phyloP scores from a whole-genome alignment of 2,797 vertebrate genomes.

The Bradypodion ventrale region DNA sequence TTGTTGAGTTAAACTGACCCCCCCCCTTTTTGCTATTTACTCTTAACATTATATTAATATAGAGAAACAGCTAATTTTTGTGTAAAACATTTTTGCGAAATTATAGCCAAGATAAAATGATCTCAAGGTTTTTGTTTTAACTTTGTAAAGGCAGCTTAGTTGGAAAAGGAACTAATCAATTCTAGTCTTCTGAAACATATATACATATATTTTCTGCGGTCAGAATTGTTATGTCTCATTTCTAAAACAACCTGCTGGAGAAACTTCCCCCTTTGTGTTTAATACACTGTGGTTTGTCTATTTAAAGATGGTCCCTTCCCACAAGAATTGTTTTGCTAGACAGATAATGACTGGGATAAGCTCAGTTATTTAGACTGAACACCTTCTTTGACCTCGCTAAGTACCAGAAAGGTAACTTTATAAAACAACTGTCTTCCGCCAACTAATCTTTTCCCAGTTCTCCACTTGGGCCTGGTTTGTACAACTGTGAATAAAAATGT shows the following conservation, averaged over 20 bases:
- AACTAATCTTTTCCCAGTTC: not conserved
- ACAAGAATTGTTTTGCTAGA: constrained; percentile 54
- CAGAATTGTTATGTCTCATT: constrained; percentile 47
- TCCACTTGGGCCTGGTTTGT: not conserved
- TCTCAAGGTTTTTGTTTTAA: not conserved
- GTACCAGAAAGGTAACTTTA: constrained; percentile 41
- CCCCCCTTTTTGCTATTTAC: too few relatives aligned
- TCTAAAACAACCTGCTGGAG: constrained; percentile 2
- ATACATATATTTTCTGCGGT: not conserved
- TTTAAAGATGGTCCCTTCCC: constrained; percentile 43
- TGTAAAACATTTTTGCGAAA: not conserved
- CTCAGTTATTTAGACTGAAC: constrained; percentile 51
- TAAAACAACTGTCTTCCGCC: constrained; percentile 5
- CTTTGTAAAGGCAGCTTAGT: too few relatives aligned
- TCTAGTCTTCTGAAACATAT: not conserved
- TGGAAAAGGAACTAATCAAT: not conserved
- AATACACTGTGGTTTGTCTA: constrained; percentile 35
- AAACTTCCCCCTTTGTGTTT: constrained; percentile 34
- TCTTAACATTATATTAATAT: too few relatives aligned
- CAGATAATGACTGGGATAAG: constrained; percentile 53
- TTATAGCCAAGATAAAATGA: not conserved
- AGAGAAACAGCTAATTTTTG: not conserved
- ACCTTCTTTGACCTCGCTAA: constrained; percentile 28
- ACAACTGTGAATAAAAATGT: not conserved
- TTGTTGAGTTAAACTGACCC: too few relatives aligned